phyloP scores from a whole-genome alignment of 1,140 invertebrate genomes.

The Drosophila oshimai region DNA sequence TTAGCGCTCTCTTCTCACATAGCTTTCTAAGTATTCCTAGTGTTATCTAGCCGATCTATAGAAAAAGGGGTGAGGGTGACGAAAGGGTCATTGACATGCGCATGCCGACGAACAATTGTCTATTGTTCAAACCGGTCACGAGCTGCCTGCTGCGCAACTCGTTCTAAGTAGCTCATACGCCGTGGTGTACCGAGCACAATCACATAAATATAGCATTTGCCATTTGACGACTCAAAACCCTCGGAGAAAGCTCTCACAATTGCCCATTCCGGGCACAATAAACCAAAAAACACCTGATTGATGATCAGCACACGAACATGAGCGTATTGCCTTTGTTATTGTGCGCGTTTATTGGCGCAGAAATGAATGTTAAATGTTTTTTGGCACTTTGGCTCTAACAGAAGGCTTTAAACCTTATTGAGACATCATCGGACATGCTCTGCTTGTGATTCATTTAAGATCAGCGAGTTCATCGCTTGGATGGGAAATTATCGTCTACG shows the following conservation, averaged over 20 bases:
- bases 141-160: slow-evolving; percentile 35
- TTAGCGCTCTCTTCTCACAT: neutral
- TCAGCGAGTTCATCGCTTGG: slow-evolving; percentile 14
- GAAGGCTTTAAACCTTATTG: slow-evolving; percentile 7
- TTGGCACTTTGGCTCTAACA: slow-evolving; percentile 43
- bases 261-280: slow-evolving; percentile 48
- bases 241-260: slow-evolving; percentile 52
- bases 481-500: slow-evolving; percentile 23
- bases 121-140: slow-evolving; percentile 55
- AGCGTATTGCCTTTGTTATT: slow-evolving; percentile 15
- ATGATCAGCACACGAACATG: slow-evolving; percentile 39
- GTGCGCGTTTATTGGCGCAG: slow-evolving; percentile 37
- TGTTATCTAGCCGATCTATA: slow-evolving; percentile 27
- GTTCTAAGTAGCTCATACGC: slow-evolving; percentile 20
- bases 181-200: slow-evolving; percentile 2
- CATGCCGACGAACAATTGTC: slow-evolving; percentile 10
- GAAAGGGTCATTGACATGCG: slow-evolving; percentile 65
- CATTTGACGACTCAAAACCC: too few species aligned
- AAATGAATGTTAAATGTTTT: slow-evolving; percentile 48
- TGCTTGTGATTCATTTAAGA: neutral
- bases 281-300: slow-evolving; percentile 32
- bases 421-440: slow-evolving; percentile 41
- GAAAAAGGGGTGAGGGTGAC: neutral
- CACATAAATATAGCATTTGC: too few species aligned
- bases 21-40: slow-evolving; percentile 1